Evolutionary conservation across 2,888 invertebrate species (phyloP).

Genomic region (Clitarchus hookeri): DNA sequence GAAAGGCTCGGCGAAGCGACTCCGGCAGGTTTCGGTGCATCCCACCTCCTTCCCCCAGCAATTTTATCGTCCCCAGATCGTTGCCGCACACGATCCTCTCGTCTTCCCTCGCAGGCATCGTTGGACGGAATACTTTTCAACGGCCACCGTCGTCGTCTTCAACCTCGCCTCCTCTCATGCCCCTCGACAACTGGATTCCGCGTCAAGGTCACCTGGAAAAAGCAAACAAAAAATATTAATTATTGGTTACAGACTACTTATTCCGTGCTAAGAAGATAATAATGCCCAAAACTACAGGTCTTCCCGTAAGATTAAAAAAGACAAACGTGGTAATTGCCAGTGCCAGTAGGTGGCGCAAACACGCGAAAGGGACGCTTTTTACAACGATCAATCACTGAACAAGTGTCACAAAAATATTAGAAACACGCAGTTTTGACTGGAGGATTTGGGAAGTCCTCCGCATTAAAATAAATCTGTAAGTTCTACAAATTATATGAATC

Average conservation of each 20-base stretch:
- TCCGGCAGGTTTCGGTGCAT: background rate
- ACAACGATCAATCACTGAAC: too few species aligned
- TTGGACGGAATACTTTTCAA: background rate
- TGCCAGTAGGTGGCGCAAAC: too few species aligned
- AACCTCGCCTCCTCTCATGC: background rate
- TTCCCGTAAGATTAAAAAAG: background rate
- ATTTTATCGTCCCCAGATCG: too few species aligned
- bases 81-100: too few species aligned
- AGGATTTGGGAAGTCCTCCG: too few species aligned
- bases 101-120: background rate
- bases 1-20: background rate
- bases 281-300: background rate
- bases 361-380: too few species aligned
- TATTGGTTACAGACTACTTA: background rate
- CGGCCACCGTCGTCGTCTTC: background rate
- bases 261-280: background rate
- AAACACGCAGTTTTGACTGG: too few species aligned
- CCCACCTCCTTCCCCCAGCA: background rate
- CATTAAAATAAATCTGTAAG: too few species aligned
- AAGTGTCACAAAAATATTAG: too few species aligned
- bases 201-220: slow-evolving; percentile 2
- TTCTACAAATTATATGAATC: too few species aligned
- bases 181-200: background rate
- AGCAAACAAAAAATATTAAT: background rate
- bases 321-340: background rate